These are phyloP conservation scores for Phrynocephalus forsythii DNA, from an alignment of 2,797 vertebrate species.

Conservation along the genomic window DNA sequence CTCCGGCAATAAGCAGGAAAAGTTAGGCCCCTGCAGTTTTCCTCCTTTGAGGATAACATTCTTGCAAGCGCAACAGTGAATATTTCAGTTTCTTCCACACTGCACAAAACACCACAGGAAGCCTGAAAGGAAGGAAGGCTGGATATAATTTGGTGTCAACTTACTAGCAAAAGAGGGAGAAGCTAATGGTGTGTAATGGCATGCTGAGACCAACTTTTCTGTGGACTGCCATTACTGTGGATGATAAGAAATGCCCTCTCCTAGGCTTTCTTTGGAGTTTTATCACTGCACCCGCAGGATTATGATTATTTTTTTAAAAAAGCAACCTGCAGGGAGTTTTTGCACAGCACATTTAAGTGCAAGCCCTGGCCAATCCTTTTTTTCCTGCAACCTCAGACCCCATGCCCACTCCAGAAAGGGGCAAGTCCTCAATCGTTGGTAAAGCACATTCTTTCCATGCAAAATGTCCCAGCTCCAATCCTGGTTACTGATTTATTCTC, in stretches of 20 bases:
- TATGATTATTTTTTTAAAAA: background rate
- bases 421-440: background rate
- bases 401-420: background rate
- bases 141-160: constrained; percentile 13
- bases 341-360: constrained; percentile 2
- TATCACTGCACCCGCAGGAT: background rate
- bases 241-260: constrained; percentile 19
- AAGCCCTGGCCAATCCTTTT: background rate
- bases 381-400: constrained; percentile 25
- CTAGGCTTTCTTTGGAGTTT: background rate
- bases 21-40: background rate
- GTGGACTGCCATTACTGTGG: constrained; percentile 15
- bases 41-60: background rate
- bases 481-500: too few relatives aligned
- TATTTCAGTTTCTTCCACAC: background rate
- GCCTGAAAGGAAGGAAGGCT: accelerated
- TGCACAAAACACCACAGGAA: background rate
- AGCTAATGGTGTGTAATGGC: background rate
- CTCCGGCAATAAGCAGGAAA: background rate
- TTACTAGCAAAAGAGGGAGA: constrained; percentile 24
- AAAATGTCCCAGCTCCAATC: background rate
- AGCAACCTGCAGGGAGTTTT: constrained; percentile 16
- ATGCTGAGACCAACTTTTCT: background rate
- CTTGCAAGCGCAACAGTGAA: constrained; percentile 19
- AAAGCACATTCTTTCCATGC: background rate